Percentiles rank a stretch among this genome's conserved stretches.
Evolutionary conservation across 37 sponge, comb jelly and placozoan genomes (phyloP).

Genomic region (Diacarnus erythraeanus): DNA sequence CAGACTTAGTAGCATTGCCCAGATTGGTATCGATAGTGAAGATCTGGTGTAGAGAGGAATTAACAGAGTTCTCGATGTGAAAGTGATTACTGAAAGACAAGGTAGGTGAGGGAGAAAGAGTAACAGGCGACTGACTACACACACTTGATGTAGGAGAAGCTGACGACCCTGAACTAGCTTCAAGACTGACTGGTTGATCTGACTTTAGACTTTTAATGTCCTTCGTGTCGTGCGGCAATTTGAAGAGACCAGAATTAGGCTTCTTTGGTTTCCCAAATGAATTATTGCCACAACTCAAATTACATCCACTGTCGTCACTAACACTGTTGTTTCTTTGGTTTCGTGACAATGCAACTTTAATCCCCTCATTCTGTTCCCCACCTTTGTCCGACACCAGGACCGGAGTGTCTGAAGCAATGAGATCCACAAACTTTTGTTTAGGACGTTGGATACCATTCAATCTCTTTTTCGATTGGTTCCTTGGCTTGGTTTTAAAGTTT

Average conservation of each 20-base stretch:
- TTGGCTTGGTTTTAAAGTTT: too few relatives aligned
- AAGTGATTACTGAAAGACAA: background rate
- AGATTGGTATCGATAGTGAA: background rate
- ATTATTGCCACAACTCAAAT: too few relatives aligned
- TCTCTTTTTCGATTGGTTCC: background rate
- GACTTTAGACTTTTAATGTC: background rate
- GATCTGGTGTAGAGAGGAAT: background rate
- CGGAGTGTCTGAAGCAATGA: too few relatives aligned
- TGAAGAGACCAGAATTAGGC: background rate
- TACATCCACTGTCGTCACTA: background rate
- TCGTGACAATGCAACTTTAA: background rate
- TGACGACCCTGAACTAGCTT: background rate
- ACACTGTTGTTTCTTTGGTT: background rate
- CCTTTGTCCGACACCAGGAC: background rate
- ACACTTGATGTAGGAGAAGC: slow-evolving; percentile 11
- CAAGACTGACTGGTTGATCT: background rate
- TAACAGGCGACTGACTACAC: slow-evolving; percentile 11
- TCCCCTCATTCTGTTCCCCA: background rate
- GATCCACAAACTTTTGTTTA: background rate
- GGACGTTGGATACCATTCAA: background rate
- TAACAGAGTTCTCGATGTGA: background rate
- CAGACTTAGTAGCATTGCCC: background rate
- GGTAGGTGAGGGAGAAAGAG: slow-evolving; percentile 8
- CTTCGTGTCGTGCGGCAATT: background rate
- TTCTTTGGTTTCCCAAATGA: background rate